phyloP scores from a whole-genome alignment of 2,113 vertebrate species.

The Sciurus niger region DNA sequence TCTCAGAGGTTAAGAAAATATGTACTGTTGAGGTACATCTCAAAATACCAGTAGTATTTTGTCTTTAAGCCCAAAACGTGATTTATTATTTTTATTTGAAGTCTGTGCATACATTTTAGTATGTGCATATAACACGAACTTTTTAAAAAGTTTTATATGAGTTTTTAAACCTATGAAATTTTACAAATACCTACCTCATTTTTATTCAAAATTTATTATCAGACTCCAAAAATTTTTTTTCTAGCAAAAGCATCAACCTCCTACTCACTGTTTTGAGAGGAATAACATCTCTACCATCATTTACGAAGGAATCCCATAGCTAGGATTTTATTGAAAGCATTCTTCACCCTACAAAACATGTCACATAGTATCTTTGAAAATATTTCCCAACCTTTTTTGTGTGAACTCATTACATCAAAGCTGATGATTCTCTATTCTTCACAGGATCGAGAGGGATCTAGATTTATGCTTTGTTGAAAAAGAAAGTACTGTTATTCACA shows the following conservation, averaged over 20 bases:
- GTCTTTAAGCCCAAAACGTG: background rate
- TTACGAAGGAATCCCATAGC: background rate
- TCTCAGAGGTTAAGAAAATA: background rate
- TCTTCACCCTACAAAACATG: constrained; percentile 63
- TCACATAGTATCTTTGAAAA: constrained; percentile 46
- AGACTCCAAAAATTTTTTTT: background rate
- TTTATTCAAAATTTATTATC: constrained; percentile 64
- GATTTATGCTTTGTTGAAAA: constrained; percentile 58
- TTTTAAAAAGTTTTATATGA: constrained; percentile 55
- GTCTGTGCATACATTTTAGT: background rate
- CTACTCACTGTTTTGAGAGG: constrained; percentile 1
- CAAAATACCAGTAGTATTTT: background rate
- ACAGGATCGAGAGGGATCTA: background rate
- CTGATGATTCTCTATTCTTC: constrained; percentile 59
- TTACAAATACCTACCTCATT: constrained; percentile 19
- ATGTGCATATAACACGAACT: constrained; percentile 1
- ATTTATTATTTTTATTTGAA: background rate
- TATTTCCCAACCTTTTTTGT: constrained; percentile 49
- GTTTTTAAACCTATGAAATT: constrained; percentile 50
- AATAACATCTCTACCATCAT: background rate
- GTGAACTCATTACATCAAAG: constrained; percentile 70
- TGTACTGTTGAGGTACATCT: background rate
- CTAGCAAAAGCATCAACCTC: background rate
- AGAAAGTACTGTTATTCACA: constrained; percentile 36
- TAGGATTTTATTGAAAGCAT: constrained; percentile 62